A percentile compares a stretch with the other conserved stretches of the same genome.
phyloP scores from a whole-genome alignment of 53 echinoderm and acorn worm genomes.

The Astropecten irregularis region DNA sequence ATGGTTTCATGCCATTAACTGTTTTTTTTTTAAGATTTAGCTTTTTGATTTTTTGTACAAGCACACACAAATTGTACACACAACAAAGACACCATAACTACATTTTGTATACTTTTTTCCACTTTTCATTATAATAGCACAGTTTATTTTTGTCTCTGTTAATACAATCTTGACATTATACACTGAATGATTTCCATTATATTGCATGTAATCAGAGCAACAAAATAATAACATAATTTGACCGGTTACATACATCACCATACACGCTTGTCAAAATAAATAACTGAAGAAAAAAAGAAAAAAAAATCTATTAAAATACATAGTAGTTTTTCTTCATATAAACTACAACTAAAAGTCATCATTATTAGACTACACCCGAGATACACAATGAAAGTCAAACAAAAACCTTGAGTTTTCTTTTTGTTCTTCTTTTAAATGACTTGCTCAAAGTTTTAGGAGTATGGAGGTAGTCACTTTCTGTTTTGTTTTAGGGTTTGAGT shows the following conservation, averaged over 20 bases:
- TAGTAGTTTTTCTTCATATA: background rate
- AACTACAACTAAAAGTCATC: constrained; percentile 15
- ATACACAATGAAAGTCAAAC: background rate
- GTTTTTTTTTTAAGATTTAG: no score
- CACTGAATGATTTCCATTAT: constrained; percentile 60
- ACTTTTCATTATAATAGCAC: constrained; percentile 50
- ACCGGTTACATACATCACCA: constrained; percentile 34
- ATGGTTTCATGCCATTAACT: no score
- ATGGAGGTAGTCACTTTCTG: constrained; percentile 38
- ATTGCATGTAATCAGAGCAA: constrained; percentile 59
- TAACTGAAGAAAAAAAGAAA: constrained; percentile 15
- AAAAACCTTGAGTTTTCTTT: background rate
- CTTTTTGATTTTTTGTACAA: no score
- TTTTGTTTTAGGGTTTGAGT: background rate
- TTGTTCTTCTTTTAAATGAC: background rate
- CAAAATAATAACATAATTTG: constrained; percentile 30
- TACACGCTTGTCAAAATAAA: constrained; percentile 20
- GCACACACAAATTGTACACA: no score
- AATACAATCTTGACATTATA: constrained; percentile 53
- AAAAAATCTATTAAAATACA: constrained; percentile 39
- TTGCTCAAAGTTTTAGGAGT: background rate
- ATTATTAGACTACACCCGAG: constrained; percentile 12
- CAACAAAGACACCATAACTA: background rate
- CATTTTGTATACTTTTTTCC: no score
- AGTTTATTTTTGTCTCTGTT: constrained; percentile 49